phyloP scores from a whole-genome alignment of 2,797 vertebrate species.

The Allobates femoralis region DNA sequence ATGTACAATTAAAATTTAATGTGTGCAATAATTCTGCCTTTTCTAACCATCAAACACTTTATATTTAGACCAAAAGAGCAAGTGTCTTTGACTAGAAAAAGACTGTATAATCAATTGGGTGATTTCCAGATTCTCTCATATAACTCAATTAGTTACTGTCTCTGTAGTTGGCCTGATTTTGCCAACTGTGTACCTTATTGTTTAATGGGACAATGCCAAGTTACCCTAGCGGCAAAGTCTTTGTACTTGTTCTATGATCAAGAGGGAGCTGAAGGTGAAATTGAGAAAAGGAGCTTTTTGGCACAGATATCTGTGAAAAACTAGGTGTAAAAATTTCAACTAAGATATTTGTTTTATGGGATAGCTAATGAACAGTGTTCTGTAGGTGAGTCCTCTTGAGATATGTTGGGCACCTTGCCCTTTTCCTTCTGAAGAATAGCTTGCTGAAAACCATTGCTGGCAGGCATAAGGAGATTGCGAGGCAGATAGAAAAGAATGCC shows the following conservation, averaged over 20 bases:
- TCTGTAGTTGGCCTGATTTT: constrained; percentile 63
- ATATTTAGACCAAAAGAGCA: constrained; percentile 54
- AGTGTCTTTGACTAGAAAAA: constrained; percentile 41
- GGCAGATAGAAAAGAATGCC: neutral
- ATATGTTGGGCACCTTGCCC: constrained; percentile 52
- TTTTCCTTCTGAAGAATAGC: constrained; percentile 40
- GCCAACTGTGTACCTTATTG: constrained; percentile 61
- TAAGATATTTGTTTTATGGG: fast-evolving
- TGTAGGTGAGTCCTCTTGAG: constrained; percentile 61
- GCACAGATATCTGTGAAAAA: neutral
- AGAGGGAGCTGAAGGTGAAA: constrained; percentile 32
- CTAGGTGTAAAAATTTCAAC: constrained; percentile 7
- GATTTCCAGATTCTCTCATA: constrained; percentile 72
- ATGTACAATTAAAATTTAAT: constrained; percentile 45
- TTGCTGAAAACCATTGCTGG: neutral
- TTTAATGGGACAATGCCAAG: constrained; percentile 66
- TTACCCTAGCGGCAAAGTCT: constrained; percentile 47
- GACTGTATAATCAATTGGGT: constrained; percentile 65
- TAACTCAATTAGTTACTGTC: constrained; percentile 70
- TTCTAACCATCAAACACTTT: constrained; percentile 48
- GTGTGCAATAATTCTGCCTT: constrained; percentile 39
- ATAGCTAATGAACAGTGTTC: constrained; percentile 61
- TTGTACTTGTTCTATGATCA: neutral
- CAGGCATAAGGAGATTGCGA: neutral
- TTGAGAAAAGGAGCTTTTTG: neutral